Conservation (phyloP, 2,888 invertebrate genomes). For the Drosophila emarginata region DNA sequence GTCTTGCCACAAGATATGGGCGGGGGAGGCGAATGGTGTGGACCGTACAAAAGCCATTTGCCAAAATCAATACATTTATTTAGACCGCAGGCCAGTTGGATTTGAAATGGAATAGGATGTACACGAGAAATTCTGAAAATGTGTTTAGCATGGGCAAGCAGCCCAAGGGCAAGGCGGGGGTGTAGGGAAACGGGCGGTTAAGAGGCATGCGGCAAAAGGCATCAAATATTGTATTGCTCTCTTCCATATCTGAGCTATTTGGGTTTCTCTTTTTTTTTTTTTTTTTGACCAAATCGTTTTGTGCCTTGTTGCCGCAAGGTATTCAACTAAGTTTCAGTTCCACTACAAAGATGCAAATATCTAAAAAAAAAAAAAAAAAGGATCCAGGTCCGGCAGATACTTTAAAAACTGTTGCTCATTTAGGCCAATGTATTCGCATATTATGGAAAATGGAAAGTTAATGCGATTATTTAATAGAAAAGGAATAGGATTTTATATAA, state of each 20-base stretch:
- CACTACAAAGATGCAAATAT: slow-evolving; percentile 45
- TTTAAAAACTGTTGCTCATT: neutral
- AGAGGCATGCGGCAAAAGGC: slow-evolving; percentile 8
- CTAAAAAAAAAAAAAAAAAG: neutral
- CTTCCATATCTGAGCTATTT: slow-evolving; percentile 29
- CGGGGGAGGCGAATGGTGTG: slow-evolving; percentile 8
- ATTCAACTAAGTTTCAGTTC: slow-evolving; percentile 26
- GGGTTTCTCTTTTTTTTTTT: neutral
- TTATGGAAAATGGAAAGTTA: no score
- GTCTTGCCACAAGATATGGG: neutral
- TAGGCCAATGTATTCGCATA: no score
- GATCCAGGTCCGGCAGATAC: slow-evolving; percentile 12
- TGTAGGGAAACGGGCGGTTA: neutral
- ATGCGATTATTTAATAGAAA: no score
- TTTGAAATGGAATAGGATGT: slow-evolving; percentile 40
- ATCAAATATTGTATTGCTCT: slow-evolving; percentile 35
- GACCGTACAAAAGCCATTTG: slow-evolving; percentile 66
- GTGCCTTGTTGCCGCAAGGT: slow-evolving; percentile 43
- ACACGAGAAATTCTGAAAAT: slow-evolving; percentile 30
- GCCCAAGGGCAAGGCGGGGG: neutral
- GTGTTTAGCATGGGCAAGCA: slow-evolving; percentile 40
- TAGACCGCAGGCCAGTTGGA: slow-evolving; percentile 56
- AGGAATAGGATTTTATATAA: no score
- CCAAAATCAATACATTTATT: slow-evolving; percentile 72
- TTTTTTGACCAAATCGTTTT: slow-evolving; percentile 51